Conservation (phyloP, 2,113 vertebrate species). For the Thymallus thymallus region DNA sequence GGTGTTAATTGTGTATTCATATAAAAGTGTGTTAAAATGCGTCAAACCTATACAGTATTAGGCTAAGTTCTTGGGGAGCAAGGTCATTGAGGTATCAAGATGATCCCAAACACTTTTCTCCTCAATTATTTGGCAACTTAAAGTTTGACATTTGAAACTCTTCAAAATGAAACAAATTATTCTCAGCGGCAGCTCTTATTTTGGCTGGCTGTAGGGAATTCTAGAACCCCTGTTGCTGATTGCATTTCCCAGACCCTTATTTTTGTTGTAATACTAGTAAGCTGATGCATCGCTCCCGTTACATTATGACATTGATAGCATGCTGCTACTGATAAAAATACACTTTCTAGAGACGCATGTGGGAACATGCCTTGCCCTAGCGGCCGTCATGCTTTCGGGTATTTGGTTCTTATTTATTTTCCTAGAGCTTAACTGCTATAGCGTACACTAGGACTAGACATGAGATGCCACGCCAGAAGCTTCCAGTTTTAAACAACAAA, state of each 20-base stretch:
- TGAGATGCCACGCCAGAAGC: neutral
- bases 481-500: conserved; percentile 31
- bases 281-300: conserved; percentile 28
- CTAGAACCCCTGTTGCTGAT: conserved; percentile 22
- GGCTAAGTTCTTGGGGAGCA: neutral
- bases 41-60: neutral
- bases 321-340: conserved; percentile 64
- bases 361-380: conserved; percentile 45
- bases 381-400: conserved; percentile 35
- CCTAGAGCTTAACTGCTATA: neutral
- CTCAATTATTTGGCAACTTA: neutral
- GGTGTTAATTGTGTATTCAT: neutral
- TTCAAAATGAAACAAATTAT: neutral
- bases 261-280: conserved; percentile 61
- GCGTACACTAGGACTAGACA: too few relatives aligned
- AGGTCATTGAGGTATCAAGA: neutral
- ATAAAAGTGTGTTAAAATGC: neutral
- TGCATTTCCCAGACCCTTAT: conserved; percentile 53
- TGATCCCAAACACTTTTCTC: neutral
- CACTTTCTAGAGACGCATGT: conserved; percentile 52
- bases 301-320: conserved; percentile 58
- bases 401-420: conserved; percentile 31
- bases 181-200: too few relatives aligned
- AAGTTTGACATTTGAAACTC: conserved; percentile 3
- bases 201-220: conserved; percentile 4